Conservation (phyloP, 2,888 invertebrate species). For the Acanthacorydalis orientalis region DNA sequence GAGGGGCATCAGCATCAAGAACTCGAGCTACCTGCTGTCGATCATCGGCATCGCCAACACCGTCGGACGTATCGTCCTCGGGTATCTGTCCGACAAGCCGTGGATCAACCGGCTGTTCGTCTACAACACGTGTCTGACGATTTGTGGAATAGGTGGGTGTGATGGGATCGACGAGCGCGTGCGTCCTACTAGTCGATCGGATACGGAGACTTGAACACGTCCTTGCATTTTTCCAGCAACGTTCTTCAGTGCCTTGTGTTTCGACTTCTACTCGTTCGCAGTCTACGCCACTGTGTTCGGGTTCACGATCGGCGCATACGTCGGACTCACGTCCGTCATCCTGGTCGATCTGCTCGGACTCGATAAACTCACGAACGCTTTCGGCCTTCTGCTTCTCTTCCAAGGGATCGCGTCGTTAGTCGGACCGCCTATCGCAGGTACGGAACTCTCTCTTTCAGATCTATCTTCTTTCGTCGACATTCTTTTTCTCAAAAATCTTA, state of each 20-base stretch:
- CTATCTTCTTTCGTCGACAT: too few relatives aligned
- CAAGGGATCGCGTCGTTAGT: conserved; percentile 87
- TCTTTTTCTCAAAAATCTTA: too few relatives aligned
- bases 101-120: conserved; percentile 82
- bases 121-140: conserved; percentile 74
- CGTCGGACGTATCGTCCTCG: conserved; percentile 73
- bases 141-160: conserved; percentile 74
- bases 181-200: too few relatives aligned
- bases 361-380: conserved; percentile 86
- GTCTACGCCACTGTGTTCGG: conserved; percentile 70
- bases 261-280: conserved; percentile 53
- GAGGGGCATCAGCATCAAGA: conserved; percentile 34
- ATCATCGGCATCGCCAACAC: conserved; percentile 79
- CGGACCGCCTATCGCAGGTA: conserved; percentile 89
- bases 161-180: too few relatives aligned
- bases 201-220: too few relatives aligned
- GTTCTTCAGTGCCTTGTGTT: conserved; percentile 58
- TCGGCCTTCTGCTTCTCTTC: conserved; percentile 79
- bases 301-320: conserved; percentile 87
- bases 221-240: conserved; percentile 61
- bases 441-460: too few relatives aligned
- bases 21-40: conserved; percentile 55
- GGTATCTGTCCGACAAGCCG: conserved; percentile 73
- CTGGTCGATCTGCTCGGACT: conserved; percentile 87
- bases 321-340: conserved; percentile 90